A percentile compares a stretch with the other conserved stretches of the same genome.
phyloP scores from a whole-genome alignment of 1,140 invertebrate genomes.

The Trachelipus rathkii region DNA sequence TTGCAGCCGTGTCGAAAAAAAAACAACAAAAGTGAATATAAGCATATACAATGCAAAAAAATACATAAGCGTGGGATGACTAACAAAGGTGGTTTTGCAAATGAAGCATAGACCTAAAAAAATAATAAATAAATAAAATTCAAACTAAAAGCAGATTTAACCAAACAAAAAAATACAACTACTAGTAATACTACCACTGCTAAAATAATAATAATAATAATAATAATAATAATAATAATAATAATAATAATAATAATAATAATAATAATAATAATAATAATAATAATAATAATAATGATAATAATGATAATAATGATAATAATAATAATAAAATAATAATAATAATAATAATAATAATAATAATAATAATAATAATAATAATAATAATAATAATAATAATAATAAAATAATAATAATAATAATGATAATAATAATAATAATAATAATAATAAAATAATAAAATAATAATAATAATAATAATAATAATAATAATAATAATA shows the following conservation, averaged over 20 bases:
- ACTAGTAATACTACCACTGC: no score
- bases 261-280: constrained; percentile 7
- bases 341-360: not conserved
- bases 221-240: not conserved
- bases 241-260: no score
- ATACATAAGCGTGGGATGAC: no score
- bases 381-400: not conserved
- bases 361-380: not conserved
- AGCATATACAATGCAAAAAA: no score
- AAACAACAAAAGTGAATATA: no score
- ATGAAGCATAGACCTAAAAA: no score
- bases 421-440: not conserved
- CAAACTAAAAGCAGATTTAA: no score
- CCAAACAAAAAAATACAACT: no score
- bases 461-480: not conserved
- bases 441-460: not conserved
- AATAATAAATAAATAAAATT: no score
- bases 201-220: no score
- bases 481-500: not conserved
- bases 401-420: not conserved
- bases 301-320: not conserved
- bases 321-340: not conserved
- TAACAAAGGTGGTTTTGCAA: no score
- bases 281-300: constrained; percentile 6
- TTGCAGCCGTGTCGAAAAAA: no score